Percentiles rank a stretch among this genome's conserved stretches.
phyloP scores from a whole-genome alignment of 2,888 invertebrate genomes.

The Boloria selene region DNA sequence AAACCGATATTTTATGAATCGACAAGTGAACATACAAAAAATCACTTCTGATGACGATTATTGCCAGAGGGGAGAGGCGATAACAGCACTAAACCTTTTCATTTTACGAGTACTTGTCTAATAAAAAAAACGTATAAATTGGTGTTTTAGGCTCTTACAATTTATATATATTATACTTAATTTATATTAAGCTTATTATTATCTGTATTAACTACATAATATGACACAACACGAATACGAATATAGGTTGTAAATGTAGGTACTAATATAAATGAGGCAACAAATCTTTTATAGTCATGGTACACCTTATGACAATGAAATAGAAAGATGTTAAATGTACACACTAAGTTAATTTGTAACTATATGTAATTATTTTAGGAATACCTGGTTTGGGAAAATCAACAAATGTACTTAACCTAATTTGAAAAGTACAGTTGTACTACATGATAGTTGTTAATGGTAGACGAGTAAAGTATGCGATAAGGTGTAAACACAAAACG shows the following conservation, averaged over 20 bases:
- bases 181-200: conserved; percentile 34
- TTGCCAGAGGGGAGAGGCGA: conserved; percentile 47
- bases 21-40: conserved; percentile 60
- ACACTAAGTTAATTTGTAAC: too few species aligned
- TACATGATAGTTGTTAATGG: conserved; percentile 21
- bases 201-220: conserved; percentile 27
- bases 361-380: too few species aligned
- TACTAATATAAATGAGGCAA: too few species aligned
- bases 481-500: conserved; percentile 61
- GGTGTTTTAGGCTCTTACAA: conserved; percentile 39
- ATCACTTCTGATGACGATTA: conserved; percentile 61
- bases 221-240: too few species aligned
- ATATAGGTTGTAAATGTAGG: too few species aligned
- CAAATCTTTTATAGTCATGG: too few species aligned
- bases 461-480: conserved; percentile 40
- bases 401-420: conserved; percentile 1
- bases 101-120: conserved; percentile 68
- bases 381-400: neutral
- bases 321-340: too few species aligned
- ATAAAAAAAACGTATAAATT: conserved; percentile 72
- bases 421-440: conserved; percentile 19
- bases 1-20: conserved; percentile 58
- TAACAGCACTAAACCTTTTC: conserved; percentile 53
- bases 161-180: conserved; percentile 29
- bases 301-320: too few species aligned